A percentile compares a stretch with the other conserved stretches of the same genome.
Conservation (phyloP, 1,140 invertebrate genomes). For the Bicyclus anynana region DNA sequence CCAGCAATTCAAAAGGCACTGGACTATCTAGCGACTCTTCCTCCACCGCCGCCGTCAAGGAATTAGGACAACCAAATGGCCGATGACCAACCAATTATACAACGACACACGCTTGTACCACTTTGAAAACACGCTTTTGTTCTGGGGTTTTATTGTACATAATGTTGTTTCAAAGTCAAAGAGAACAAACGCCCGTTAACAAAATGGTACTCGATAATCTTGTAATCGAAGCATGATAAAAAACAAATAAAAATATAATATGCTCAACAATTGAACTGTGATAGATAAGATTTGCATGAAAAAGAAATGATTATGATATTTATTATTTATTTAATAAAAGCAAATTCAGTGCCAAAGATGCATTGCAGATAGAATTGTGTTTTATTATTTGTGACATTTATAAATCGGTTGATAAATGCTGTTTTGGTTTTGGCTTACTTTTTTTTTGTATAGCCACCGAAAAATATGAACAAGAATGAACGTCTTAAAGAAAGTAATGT, state of each 20-base stretch:
- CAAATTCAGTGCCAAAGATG: constrained; percentile 72
- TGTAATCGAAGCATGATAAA: constrained; percentile 52
- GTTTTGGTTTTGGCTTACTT: no score
- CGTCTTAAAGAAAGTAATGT: no score
- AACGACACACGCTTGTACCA: constrained; percentile 25
- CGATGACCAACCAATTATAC: constrained; percentile 12
- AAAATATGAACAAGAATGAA: no score
- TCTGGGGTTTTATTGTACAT: constrained; percentile 29
- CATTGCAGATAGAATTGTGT: constrained; percentile 51
- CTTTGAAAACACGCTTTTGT: constrained; percentile 33
- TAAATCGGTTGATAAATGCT: no score
- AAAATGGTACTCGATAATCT: constrained; percentile 38
- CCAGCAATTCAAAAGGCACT: constrained; percentile 86
- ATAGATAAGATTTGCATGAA: constrained; percentile 54
- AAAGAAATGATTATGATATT: constrained; percentile 42
- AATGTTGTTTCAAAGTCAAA: constrained; percentile 22
- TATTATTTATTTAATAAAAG: constrained; percentile 66
- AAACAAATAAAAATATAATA: constrained; percentile 66
- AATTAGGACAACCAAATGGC: constrained; percentile 27
- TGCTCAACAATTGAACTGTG: constrained; percentile 65
- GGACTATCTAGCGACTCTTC: constrained; percentile 79
- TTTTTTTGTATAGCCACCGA: no score
- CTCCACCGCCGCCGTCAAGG: constrained; percentile 52
- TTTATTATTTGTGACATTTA: constrained; percentile 21
- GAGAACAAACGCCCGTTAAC: constrained; percentile 30